Evolutionary conservation across 2,888 invertebrate genomes (phyloP), one percentile per base, ranked within the genome.

Genomic region (Nematopogon swammerdamellus): DNA sequence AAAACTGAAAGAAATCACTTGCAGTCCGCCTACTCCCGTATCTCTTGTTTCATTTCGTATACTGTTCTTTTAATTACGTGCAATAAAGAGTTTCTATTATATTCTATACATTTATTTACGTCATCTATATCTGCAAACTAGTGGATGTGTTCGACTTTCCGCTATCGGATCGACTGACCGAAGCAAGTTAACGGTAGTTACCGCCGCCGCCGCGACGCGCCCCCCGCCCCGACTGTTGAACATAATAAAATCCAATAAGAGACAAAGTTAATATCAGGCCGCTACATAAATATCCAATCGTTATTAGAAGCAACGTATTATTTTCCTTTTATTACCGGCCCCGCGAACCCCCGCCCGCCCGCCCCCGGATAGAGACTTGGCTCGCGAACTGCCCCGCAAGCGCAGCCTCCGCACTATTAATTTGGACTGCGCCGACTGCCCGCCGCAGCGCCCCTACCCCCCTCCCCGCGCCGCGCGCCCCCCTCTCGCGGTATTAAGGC

Each of bases 281-380:
- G 59, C 63, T 62, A 63, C 63, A 70, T 70, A 68, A 71, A 71
- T 68, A 68, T 68, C 63, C 58, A 58, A 51, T 57, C 61, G 61
- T 58, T 59, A 60, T 59, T 56, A 16, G 45, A 46, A 8, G 60
- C 59, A 66, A 59, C 63, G 64, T 68, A 70, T 71, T 70, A 70
- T 72, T 72, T 72, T 68, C 67, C 57, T 72, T 72, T 72, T 72
- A 73, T 72, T 71, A 68, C 67, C 63, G 60, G n/a, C n/a, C n/a
- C 58, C 63, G 63, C 8, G 5, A 4, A 8, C 25, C 25, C 25
- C 8, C 25, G 25, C 25, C 3, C 36, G 62, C 60, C 63, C 60
- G 67, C 63, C 66, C 68, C 70, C 72, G 70, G 69, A 72, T 71
- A 71, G 68, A 70, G 69, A 68, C 70, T 72, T 72, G 70, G 72